Base-by-base conservation (phyloP, 1,140 invertebrate genomes). In the Penaeus indicus region DNA sequence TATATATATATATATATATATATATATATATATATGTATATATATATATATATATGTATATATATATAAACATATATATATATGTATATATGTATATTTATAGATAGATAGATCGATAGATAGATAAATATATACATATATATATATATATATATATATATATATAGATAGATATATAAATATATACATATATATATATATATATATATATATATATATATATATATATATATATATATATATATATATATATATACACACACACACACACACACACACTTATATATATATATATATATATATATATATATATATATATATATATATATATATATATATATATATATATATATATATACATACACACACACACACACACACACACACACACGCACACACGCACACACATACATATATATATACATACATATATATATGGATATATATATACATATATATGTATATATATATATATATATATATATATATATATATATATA, bases 401-500 rank as follows among this genome's bases (percentile, higher is more conserved):
- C 38, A 38, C 38, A 38, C 38, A 38, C 5, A 42, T 8, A 42
- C 3, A 42, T 42, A 42, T 42, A 42, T 42, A 42, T 42, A 42
- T 42, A 8, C 5, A 8, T 42, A 8, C 5, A 8, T 8, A 8
- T 42, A 8, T 42, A 8, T 42, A 8, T 42, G 3, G 4, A 0
- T 42, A 8, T 42, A 54, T 54, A 16, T 54, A 54, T 13, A 54
- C 19, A 72, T 25, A 72, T 25, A 72, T 25, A 72, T 72, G 27
- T 25, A 72, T 25, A 72, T 72, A 72, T 72, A 72, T 72, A 72
- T n/a, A 72, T 72, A 72, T n/a, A 72, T 19, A 72, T 19, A 72
- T 25, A 72, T 25, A 72, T 72, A 72, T 25, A 72, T 19, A 72
- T 72, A 25, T 72, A 72, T 72, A 72, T n/a, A 72, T 72, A 72